These are phyloP conservation scores for Gobio gobio DNA, from an alignment of 2,113 vertebrate species.

Conservation along the genomic window DNA sequence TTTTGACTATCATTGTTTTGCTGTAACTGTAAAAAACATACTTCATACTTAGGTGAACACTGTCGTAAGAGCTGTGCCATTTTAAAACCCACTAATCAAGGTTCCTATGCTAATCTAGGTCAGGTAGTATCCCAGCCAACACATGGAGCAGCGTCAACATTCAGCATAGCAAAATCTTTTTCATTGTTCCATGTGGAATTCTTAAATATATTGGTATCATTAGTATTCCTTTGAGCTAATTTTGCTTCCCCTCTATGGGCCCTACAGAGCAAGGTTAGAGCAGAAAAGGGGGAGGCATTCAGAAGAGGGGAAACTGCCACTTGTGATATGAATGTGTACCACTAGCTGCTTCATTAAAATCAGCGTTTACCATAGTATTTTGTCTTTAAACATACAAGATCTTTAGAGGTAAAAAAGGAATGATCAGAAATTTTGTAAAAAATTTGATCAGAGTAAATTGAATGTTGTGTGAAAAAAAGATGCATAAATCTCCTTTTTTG, in stretches of 20 bases:
- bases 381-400: conserved; percentile 10
- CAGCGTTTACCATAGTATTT: not conserved
- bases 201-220: conserved; percentile 65
- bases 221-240: conserved; percentile 74
- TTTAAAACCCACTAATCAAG: not conserved
- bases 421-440: not conserved
- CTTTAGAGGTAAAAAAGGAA: not conserved
- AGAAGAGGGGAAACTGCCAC: conserved; percentile 21
- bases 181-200: conserved; percentile 49
- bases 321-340: conserved; percentile 27
- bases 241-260: conserved; percentile 63
- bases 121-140: not conserved
- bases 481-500: not conserved
- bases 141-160: not conserved
- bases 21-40: not conserved
- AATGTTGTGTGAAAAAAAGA: not conserved
- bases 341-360: not conserved
- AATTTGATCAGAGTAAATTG: not conserved
- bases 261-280: conserved; percentile 74
- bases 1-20: not conserved
- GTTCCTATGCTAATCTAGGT: not conserved
- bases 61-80: not conserved
- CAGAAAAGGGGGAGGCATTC: conserved; percentile 55
- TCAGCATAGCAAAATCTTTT: not conserved
- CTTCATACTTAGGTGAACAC: not conserved